Percentiles rank a stretch among this genome's conserved stretches.
phyloP scores from a whole-genome alignment of 2,797 vertebrate genomes.

The Poeciliopsis turneri region DNA sequence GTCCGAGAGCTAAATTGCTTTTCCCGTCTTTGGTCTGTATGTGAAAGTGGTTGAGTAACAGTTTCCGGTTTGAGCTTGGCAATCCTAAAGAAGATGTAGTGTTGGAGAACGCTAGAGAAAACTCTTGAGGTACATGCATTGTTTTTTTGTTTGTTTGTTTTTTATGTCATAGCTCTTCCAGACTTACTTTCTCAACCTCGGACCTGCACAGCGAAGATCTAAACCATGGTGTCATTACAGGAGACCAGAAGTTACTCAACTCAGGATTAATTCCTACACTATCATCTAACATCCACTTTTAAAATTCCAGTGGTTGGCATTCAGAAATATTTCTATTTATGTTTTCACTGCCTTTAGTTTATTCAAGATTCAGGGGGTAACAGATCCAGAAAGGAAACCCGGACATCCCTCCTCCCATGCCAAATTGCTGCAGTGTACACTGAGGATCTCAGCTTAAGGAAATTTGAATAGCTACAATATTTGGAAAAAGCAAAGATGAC shows the following conservation, averaged over 20 bases:
- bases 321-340: neutral
- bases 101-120: constrained; percentile 48
- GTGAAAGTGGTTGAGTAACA: constrained; percentile 66
- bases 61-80: constrained; percentile 64
- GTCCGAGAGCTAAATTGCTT: constrained; percentile 76
- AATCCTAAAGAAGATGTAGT: constrained; percentile 52
- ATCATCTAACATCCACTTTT: neutral
- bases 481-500: neutral
- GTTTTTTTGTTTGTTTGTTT: constrained; percentile 32
- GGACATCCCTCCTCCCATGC: neutral
- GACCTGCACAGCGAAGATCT: constrained; percentile 32
- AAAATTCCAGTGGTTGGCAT: neutral
- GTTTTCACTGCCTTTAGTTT: neutral
- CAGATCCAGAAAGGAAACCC: neutral
- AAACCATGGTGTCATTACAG: constrained; percentile 37
- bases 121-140: constrained; percentile 58
- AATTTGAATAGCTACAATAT: neutral
- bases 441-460: neutral
- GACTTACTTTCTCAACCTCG: constrained; percentile 47
- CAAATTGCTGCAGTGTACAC: neutral
- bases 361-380: neutral
- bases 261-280: neutral
- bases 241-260: neutral
- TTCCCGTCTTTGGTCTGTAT: constrained; percentile 69
- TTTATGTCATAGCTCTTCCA: constrained; percentile 38